Evolutionary conservation across 2,888 invertebrate genomes (phyloP), one percentile per base, ranked within the genome.

Genomic region (Yponomeuta evonymella): DNA sequence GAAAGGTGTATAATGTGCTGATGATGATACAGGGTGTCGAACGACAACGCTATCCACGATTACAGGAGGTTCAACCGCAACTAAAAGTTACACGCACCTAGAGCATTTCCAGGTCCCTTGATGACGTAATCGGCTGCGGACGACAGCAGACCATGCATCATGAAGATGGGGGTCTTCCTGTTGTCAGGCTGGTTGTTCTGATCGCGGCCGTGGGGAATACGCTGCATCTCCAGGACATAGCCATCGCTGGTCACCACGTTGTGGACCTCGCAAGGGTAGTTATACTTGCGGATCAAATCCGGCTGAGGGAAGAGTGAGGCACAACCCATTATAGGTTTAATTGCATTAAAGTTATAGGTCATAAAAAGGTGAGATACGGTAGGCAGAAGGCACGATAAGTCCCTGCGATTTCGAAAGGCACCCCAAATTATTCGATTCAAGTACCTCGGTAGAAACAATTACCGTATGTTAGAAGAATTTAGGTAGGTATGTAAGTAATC

Each of bases 111-210:
- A 67, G 86, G 84, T 0, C 86, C 86, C 33, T 82, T 66, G 0
- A 80, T 75, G 12, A 86, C n/a, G 74, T 76, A 85, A 65, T 86
- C 86, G 73, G 85, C 85, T 29, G 86, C 85, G 0, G 86, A 86
- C 12, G 83, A 84, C 68, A 83, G 73, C 1, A 86, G 79, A 2
- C 86, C 86, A 48, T 86, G 86, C 83, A 86, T 81, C 23, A 85
- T 10, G 66, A 85, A 76, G 8, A 77, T 83, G 1, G 75, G 75
- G 8, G 79, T 48, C 12, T 43, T 79, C 51, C 75, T 73, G 48
- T 75, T 73, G 3, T 75, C 75, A 3, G 78, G 78, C 33, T 72
- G 71, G 70, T 78, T 80, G 74, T 80, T 77, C 63, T 72, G 72
- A 69, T 80, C 76, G 23, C 79, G 78, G 15, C 85, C 86, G 48